Conservation (phyloP, 2,113 vertebrate species). For the Gymnarchus niloticus region DNA sequence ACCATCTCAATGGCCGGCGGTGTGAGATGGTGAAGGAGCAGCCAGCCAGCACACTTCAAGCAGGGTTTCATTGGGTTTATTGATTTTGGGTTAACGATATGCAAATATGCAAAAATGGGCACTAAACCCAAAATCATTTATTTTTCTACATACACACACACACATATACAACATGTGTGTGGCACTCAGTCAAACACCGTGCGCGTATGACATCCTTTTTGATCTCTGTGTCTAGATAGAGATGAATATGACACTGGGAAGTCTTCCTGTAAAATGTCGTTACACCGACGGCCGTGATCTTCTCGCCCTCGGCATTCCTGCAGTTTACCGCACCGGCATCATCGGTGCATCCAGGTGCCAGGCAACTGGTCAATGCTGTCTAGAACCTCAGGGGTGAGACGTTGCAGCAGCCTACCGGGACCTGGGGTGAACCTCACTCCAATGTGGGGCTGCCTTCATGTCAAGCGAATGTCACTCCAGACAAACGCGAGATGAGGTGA, state of each 20-base stretch:
- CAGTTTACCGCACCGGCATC: background rate
- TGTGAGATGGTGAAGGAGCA: background rate
- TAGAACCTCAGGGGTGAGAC: conserved; percentile 12
- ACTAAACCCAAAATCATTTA: background rate
- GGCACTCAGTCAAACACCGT: background rate
- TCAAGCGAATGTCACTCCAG: conserved; percentile 31
- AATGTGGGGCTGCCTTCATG: background rate
- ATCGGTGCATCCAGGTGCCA: background rate
- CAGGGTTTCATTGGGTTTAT: background rate
- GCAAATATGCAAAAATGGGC: background rate
- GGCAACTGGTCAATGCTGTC: conserved; percentile 18
- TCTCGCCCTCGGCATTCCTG: conserved; percentile 21
- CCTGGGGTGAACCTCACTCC: background rate
- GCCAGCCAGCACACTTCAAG: background rate
- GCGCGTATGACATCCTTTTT: background rate
- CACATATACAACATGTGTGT: background rate
- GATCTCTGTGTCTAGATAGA: background rate
- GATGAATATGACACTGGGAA: background rate
- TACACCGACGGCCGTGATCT: background rate
- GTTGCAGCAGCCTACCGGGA: background rate
- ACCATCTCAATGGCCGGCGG: background rate
- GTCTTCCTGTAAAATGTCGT: background rate
- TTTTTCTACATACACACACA: background rate
- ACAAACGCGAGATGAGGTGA: background rate
- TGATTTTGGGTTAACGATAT: background rate